A percentile compares a stretch with the other conserved stretches of the same genome.
phyloP scores from a whole-genome alignment of 2,888 invertebrate genomes.

The Emmelina monodactyla region DNA sequence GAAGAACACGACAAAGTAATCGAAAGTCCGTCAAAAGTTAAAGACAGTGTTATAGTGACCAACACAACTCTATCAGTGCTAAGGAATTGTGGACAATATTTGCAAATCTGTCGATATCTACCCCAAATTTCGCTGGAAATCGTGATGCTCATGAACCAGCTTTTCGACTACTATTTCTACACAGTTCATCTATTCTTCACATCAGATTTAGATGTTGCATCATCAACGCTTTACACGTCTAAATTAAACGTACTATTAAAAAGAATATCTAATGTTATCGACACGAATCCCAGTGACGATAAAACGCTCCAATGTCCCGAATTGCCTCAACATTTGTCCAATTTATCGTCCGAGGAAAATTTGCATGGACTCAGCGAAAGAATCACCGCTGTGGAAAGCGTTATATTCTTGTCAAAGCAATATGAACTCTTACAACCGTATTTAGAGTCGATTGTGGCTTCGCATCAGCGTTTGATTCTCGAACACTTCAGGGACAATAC shows the following conservation, averaged over 20 bases:
- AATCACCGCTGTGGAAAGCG: conserved; percentile 91
- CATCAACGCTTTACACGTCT: conserved; percentile 67
- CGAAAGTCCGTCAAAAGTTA: conserved; percentile 41
- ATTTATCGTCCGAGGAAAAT: conserved; percentile 65
- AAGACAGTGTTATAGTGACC: conserved; percentile 75
- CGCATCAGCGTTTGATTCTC: conserved; percentile 71
- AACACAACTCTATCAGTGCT: conserved; percentile 92
- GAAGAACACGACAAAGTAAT: conserved; percentile 59
- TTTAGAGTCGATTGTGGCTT: conserved; percentile 82
- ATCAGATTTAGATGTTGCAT: conserved; percentile 70
- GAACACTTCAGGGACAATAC: conserved; percentile 79
- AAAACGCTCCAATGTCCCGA: conserved; percentile 31
- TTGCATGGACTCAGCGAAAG: conserved; percentile 86
- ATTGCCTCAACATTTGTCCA: conserved; percentile 33
- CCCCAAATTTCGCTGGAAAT: conserved; percentile 92
- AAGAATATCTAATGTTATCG: conserved; percentile 78
- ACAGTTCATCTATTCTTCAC: conserved; percentile 88
- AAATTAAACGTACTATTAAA: conserved; percentile 79
- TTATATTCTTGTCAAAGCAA: conserved; percentile 89
- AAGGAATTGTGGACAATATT: conserved; percentile 87
- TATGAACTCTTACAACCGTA: conserved; percentile 85
- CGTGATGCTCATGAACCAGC: conserved; percentile 87
- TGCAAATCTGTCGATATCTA: conserved; percentile 90
- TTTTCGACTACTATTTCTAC: conserved; percentile 93
- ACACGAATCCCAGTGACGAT: conserved; percentile 26